Evolutionary conservation across 2,888 invertebrate genomes (phyloP).

Genomic region (Eurytoma adleriae): DNA sequence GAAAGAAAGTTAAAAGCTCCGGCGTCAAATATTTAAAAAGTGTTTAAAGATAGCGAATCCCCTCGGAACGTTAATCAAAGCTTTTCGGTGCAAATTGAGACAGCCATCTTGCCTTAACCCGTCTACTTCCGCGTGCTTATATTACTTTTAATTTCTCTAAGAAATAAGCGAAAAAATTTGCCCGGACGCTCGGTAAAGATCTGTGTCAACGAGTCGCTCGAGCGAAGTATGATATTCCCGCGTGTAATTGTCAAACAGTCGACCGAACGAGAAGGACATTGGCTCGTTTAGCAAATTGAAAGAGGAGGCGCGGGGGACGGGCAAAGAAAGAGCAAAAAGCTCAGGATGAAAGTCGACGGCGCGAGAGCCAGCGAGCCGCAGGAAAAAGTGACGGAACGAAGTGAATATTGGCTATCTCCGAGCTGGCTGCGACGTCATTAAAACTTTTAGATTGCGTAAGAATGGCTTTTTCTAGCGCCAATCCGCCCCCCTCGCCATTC

Average conservation of each 20-base stretch:
- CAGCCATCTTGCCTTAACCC: background rate
- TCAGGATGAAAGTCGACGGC: conserved; percentile 11
- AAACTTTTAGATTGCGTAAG: conserved; percentile 75
- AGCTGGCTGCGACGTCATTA: conserved; percentile 67
- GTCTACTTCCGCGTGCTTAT: background rate
- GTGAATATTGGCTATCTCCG: conserved; percentile 71
- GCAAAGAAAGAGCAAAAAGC: background rate
- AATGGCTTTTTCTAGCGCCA: conserved; percentile 63
- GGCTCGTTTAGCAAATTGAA: conserved; percentile 60
- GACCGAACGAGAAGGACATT: conserved; percentile 41
- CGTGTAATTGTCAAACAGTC: conserved; percentile 56
- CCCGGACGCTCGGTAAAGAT: background rate
- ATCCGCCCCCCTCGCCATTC: background rate
- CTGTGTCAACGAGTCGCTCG: conserved; percentile 27
- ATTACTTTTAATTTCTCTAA: conserved; percentile 42
- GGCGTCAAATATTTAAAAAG: background rate
- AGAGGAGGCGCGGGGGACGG: conserved; percentile 44
- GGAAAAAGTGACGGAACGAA: conserved; percentile 70
- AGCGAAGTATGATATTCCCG: conserved; percentile 36
- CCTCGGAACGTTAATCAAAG: background rate
- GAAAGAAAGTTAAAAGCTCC: background rate
- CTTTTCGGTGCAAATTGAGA: background rate
- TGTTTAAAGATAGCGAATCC: background rate
- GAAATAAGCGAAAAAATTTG: background rate
- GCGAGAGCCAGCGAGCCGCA: conserved; percentile 34